Evolutionary conservation across 2,888 invertebrate genomes (phyloP).

Genomic region (Cryptosula pallasiana): DNA sequence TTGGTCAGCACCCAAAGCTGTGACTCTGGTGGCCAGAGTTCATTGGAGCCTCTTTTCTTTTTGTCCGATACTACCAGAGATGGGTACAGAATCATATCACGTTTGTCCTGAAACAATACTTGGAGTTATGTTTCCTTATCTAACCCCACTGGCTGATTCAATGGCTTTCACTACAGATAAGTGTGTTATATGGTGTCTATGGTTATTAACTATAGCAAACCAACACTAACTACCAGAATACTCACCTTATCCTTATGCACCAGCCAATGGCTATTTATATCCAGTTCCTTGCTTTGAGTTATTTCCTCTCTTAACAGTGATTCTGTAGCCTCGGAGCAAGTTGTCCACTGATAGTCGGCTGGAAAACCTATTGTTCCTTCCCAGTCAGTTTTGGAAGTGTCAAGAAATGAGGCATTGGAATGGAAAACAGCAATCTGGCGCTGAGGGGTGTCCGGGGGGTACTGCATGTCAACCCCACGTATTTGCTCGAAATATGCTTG

Average conservation of each 20-base stretch:
- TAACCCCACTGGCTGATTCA: no score
- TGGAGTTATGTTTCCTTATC: no score
- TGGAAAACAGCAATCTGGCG: slow-evolving; percentile 3
- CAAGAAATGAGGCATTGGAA: neutral
- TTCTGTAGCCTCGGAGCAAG: slow-evolving; percentile 25
- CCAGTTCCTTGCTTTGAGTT: slow-evolving; percentile 33
- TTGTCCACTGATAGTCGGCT: slow-evolving; percentile 31
- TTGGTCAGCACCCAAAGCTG: slow-evolving; percentile 47
- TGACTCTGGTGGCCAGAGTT: slow-evolving; percentile 37
- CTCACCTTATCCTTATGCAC: slow-evolving; percentile 35
- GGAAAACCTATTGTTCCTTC: slow-evolving; percentile 36
- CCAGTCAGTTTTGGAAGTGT: slow-evolving; percentile 29
- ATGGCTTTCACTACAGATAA: no score
- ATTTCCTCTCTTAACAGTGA: slow-evolving; percentile 30
- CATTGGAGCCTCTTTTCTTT: slow-evolving; percentile 33
- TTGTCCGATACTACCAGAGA: slow-evolving; percentile 28
- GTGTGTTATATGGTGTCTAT: no score
- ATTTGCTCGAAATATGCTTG: slow-evolving; percentile 42
- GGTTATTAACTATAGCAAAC: no score
- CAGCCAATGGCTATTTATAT: slow-evolving; percentile 35
- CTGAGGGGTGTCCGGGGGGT: neutral
- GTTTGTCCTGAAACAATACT: no score
- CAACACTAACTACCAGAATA: neutral
- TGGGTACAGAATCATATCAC: slow-evolving; percentile 15
- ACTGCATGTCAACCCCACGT: slow-evolving; percentile 29